Base-by-base conservation (phyloP, 2,888 invertebrate species). In the Poecilobothrus nobilitatus region DNA sequence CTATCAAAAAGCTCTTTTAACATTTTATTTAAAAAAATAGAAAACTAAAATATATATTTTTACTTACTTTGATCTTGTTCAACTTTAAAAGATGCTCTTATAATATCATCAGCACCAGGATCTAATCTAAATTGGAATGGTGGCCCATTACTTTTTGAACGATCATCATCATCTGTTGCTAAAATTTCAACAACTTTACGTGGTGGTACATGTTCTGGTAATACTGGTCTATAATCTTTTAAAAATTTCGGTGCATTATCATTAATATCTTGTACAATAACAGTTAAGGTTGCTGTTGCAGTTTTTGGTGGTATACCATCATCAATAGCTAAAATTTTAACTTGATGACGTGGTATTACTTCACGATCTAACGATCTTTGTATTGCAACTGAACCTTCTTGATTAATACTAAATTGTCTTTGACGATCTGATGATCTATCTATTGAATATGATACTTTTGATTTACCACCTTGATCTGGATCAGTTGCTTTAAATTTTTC, bases 401-500 rank as follows among this genome's bases (percentile, higher is more conserved):
- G 94, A 81, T 93, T 95, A 73, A 97, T 97, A 66, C 91, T 90
- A 81, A 97, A 97, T 80, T 97, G 96, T 65, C 96, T 85, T 79
- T 95, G 94, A 71, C 95, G 87, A 79, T 97, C 97, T 3, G 95
- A 95, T 18, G 91, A 89, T 73, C 96, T 87, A 79, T 96, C 95
- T 75, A 97, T 96, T 18, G 93, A 91, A 78, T 94, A 95, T 0
- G 91, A 92, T 1, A 93, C 93, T 83, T 92, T 92, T 78, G 94
- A 94, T 78, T 93, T 94, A 22, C 94, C 94, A 27, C 94, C 93
- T 82, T 95, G 95, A 83, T 99, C 98, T 3, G 93, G 94, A 84
- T 98, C 98, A 12, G 92, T 93, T 2, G 97, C 97, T 79, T 91
- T 91, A 83, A 98, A 98, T 21, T 92, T 93, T 81, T 96, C 95